Evolutionary conservation across 2,113 vertebrate genomes (phyloP).

Genomic region (Micronycteris hirsuta): DNA sequence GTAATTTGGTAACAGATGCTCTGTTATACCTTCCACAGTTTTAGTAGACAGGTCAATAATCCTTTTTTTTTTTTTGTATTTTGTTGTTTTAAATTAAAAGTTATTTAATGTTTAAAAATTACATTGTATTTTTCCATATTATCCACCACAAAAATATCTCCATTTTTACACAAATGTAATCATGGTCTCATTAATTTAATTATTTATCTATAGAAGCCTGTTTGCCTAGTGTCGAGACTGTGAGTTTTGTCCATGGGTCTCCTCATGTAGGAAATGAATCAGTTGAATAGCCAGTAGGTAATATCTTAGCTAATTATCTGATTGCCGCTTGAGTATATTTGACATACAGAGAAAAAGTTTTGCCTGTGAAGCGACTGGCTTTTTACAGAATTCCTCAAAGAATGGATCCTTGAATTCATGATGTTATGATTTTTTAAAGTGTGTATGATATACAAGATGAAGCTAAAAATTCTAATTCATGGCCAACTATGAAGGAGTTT

Average conservation of each 20-base stretch:
- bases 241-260: background rate
- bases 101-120: background rate
- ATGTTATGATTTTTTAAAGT: background rate
- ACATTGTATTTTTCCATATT: background rate
- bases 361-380: background rate
- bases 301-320: background rate
- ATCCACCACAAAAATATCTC: background rate
- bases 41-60: background rate
- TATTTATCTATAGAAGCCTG: background rate
- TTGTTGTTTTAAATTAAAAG: background rate
- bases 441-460: background rate
- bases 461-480: background rate
- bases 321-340: background rate
- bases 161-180: background rate
- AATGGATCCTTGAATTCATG: background rate
- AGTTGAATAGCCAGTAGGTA: background rate
- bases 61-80: background rate
- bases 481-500: background rate
- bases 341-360: background rate
- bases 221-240: background rate
- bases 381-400: background rate
- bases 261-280: background rate
- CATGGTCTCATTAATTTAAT: background rate
- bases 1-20: background rate
- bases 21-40: background rate